A percentile compares a stretch with the other conserved stretches of the same genome.
These are phyloP conservation scores for Ypsolopha scabrella DNA, from an alignment of 2,888 invertebrate genomes.

Conservation along the genomic window DNA sequence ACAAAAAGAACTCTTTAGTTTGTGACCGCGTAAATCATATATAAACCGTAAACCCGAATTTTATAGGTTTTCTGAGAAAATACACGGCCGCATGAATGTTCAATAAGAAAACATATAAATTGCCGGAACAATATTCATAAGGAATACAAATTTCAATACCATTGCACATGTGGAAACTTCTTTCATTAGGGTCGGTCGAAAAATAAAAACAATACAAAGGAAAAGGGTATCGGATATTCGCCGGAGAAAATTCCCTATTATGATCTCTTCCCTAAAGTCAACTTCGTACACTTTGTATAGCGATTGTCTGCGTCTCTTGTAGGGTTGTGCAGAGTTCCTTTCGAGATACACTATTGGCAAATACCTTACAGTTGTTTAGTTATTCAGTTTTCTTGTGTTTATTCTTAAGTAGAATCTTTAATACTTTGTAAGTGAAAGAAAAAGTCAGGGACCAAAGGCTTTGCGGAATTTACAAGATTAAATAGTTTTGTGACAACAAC, in stretches of 20 bases:
- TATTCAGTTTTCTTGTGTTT: too few relatives aligned
- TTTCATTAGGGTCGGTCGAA: slow-evolving; percentile 59
- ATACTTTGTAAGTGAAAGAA: too few relatives aligned
- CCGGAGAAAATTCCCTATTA: slow-evolving; percentile 63
- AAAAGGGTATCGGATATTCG: slow-evolving; percentile 62
- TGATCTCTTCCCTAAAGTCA: slow-evolving; percentile 62
- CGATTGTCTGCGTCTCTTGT: slow-evolving; percentile 46
- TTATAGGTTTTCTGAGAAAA: background rate
- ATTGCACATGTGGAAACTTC: slow-evolving; percentile 46
- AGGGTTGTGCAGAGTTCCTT: slow-evolving; percentile 2
- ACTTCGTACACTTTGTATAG: slow-evolving; percentile 48
- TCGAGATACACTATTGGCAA: too few relatives aligned
- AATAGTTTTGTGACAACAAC: too few relatives aligned
- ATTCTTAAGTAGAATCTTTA: too few relatives aligned
- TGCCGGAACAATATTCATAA: slow-evolving; percentile 36
- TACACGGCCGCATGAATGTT: background rate
- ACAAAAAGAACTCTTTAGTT: slow-evolving; percentile 45
- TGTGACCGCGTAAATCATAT: slow-evolving; percentile 17
- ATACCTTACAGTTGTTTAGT: too few relatives aligned
- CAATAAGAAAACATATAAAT: background rate
- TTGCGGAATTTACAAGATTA: too few relatives aligned
- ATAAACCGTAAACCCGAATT: slow-evolving; percentile 10
- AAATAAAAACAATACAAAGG: slow-evolving; percentile 68
- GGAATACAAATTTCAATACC: slow-evolving; percentile 38
- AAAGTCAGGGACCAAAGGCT: too few relatives aligned